Evolutionary conservation across 2,888 invertebrate species (phyloP).

Genomic region (Protula sp.): DNA sequence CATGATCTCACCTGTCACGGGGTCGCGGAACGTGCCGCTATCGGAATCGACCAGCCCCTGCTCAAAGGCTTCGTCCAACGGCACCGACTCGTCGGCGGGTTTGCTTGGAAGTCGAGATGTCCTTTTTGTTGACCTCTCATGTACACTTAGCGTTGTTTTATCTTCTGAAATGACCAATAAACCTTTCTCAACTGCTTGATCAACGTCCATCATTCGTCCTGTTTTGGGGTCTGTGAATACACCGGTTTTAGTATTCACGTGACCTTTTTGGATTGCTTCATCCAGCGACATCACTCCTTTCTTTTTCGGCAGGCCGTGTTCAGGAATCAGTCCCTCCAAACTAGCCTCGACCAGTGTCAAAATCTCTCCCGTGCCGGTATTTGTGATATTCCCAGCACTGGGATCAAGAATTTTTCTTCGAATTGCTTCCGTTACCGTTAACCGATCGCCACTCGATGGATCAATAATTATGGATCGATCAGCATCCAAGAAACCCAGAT

Average conservation of each 20-base stretch:
- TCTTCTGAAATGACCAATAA: slow-evolving; percentile 6
- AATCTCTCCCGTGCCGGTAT: slow-evolving; percentile 63
- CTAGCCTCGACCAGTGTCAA: slow-evolving; percentile 76
- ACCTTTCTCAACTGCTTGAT: slow-evolving; percentile 15
- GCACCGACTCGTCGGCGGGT: slow-evolving; percentile 55
- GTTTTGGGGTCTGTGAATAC: slow-evolving; percentile 63
- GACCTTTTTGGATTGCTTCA: slow-evolving; percentile 78
- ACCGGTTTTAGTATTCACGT: slow-evolving; percentile 57
- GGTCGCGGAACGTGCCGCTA: slow-evolving; percentile 57
- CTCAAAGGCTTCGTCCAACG: slow-evolving; percentile 74
- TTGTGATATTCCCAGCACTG: slow-evolving; percentile 67
- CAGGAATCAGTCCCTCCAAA: slow-evolving; percentile 44
- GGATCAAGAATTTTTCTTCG: slow-evolving; percentile 83
- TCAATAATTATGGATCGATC: slow-evolving; percentile 52
- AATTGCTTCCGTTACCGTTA: slow-evolving; percentile 85
- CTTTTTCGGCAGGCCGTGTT: slow-evolving; percentile 60
- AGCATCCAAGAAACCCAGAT: slow-evolving; percentile 23
- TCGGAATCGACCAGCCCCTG: slow-evolving; percentile 74
- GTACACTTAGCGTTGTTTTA: not conserved
- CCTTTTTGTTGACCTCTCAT: not conserved
- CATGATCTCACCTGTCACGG: slow-evolving; percentile 59
- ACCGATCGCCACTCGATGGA: slow-evolving; percentile 65
- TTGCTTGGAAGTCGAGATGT: not conserved
- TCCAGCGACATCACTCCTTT: slow-evolving; percentile 48
- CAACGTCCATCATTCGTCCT: slow-evolving; percentile 68